Conservation (phyloP, 2,113 vertebrate genomes). For the Cygnus atratus region DNA sequence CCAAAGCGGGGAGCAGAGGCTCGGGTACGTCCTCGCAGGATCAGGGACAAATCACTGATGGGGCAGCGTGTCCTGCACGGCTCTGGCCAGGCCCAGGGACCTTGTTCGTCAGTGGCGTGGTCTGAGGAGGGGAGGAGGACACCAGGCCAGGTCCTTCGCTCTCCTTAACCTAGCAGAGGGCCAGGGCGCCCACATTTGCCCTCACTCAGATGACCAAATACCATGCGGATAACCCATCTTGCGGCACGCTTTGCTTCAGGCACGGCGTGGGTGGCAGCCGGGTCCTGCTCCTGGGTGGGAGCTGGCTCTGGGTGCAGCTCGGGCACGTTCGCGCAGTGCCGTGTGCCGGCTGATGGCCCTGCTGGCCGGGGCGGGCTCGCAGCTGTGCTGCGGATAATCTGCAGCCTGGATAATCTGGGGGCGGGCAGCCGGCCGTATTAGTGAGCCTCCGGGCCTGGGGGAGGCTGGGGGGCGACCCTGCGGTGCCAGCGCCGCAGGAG, state of each 20-base stretch:
- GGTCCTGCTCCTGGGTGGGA: background rate
- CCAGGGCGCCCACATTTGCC: accelerated
- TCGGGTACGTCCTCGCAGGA: background rate
- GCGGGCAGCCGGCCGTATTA: background rate
- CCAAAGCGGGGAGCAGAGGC: background rate
- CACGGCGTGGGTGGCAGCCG: background rate
- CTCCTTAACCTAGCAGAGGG: background rate
- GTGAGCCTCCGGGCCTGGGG: background rate
- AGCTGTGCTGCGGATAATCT: background rate
- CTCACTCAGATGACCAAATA: too few species aligned
- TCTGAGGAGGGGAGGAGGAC: accelerated
- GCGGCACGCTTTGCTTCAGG: background rate
- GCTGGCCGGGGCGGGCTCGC: background rate
- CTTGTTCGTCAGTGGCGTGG: background rate
- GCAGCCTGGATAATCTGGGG: background rate
- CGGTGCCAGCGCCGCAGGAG: background rate
- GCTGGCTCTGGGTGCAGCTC: background rate
- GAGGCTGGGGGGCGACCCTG: background rate
- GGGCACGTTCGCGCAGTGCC: accelerated
- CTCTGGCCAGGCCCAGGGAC: background rate
- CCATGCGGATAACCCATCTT: too few species aligned
- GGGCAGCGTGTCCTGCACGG: accelerated
- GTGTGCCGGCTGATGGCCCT: accelerated
- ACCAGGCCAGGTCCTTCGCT: background rate
- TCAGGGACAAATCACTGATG: accelerated